Evolutionary conservation across 2,113 vertebrate species (phyloP).

Genomic region (Montifringilla adamsi): DNA sequence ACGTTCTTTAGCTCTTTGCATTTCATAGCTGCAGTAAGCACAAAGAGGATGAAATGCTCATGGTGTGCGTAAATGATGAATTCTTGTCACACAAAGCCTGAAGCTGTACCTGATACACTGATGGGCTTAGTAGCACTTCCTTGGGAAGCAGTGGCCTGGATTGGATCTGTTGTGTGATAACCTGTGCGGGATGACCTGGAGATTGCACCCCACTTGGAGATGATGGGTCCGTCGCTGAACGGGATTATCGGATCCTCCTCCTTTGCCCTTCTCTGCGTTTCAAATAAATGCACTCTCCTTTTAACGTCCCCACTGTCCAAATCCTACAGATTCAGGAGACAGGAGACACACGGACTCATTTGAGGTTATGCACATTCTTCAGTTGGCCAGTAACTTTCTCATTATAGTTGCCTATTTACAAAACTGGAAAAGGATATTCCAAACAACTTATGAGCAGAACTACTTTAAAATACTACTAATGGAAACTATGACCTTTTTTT

Average conservation of each 20-base stretch:
- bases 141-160: constrained; percentile 94
- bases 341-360: not conserved
- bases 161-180: constrained; percentile 91
- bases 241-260: constrained; percentile 98
- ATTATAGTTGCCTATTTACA: not conserved
- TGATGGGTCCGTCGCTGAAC: constrained; percentile 93
- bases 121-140: constrained; percentile 88
- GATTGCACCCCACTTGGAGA: constrained; percentile 98
- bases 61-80: not conserved
- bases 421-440: not conserved
- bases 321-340: constrained; percentile 68
- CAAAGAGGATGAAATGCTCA: not conserved
- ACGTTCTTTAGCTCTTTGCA: not conserved
- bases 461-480: not conserved
- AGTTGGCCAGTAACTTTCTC: not conserved
- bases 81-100: not conserved
- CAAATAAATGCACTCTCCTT: constrained; percentile 85
- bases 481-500: not conserved
- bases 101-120: constrained; percentile 86
- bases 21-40: not conserved
- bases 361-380: not conserved
- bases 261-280: constrained; percentile 86
- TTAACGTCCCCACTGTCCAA: constrained; percentile 82
- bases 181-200: constrained; percentile 91
- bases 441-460: not conserved